Conservation (phyloP, 2,113 vertebrate genomes). For the Archilochus colubris region DNA sequence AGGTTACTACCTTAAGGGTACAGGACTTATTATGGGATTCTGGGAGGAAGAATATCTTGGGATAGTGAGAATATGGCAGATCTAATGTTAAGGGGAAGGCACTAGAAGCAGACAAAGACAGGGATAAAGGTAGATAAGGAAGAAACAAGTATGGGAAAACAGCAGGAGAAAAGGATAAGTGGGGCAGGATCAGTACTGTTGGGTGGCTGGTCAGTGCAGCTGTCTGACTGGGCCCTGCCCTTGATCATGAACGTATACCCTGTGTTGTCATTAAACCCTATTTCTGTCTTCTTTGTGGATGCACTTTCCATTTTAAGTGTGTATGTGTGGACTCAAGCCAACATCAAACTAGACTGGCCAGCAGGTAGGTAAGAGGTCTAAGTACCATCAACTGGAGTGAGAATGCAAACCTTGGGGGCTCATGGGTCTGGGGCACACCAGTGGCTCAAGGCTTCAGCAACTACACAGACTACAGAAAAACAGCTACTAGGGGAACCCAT, state of each 20-base stretch:
- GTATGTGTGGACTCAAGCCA: background rate
- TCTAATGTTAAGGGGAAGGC: background rate
- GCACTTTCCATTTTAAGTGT: background rate
- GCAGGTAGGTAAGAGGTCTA: background rate
- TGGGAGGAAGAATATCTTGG: background rate
- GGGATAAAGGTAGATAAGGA: background rate
- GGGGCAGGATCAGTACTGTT: background rate
- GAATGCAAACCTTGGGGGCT: background rate
- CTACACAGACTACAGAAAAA: background rate
- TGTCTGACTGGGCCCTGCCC: background rate
- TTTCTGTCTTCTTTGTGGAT: background rate
- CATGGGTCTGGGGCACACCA: background rate
- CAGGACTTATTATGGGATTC: background rate
- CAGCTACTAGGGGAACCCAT: fast-evolving
- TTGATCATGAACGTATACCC: background rate
- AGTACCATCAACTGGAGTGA: background rate
- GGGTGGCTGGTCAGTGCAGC: background rate
- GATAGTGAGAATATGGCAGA: background rate
- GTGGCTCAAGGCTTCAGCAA: background rate
- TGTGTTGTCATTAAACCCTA: background rate
- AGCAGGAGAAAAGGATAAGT: background rate
- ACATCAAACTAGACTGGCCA: background rate
- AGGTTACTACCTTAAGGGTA: background rate
- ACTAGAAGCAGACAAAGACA: background rate
- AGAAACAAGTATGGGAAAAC: background rate